These are phyloP conservation scores for Calyptomena viridis DNA, from an alignment of 2,113 vertebrate species.

Conservation along the genomic window DNA sequence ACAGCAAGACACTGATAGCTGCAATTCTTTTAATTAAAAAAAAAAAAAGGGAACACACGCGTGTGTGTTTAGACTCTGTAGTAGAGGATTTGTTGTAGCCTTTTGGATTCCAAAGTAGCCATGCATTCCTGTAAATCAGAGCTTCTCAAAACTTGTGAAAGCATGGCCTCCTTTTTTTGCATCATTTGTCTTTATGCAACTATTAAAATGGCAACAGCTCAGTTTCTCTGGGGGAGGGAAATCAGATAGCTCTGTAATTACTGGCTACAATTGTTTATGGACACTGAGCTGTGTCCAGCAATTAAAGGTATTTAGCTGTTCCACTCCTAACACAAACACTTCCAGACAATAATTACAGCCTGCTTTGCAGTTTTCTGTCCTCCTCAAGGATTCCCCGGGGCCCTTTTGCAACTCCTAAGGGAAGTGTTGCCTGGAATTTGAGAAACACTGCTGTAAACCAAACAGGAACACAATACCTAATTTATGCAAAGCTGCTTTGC, in stretches of 20 bases:
- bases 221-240: neutral
- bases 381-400: neutral
- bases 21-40: conserved; percentile 47
- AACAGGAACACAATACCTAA: neutral
- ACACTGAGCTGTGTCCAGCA: neutral
- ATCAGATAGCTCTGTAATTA: neutral
- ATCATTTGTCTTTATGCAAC: neutral
- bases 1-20: conserved; percentile 32
- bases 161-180: neutral
- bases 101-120: conserved; percentile 25
- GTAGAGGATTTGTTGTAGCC: conserved; percentile 8
- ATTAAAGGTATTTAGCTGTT: conserved; percentile 21
- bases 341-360: neutral
- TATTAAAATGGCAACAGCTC: neutral
- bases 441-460: conserved; percentile 23
- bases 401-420: neutral
- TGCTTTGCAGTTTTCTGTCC: neutral
- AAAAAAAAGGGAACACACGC: neutral
- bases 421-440: neutral
- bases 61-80: neutral
- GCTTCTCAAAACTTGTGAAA: neutral
- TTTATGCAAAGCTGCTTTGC: conserved; percentile 48
- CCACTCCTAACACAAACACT: neutral
- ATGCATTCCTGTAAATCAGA: conserved; percentile 30
- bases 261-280: neutral